These are phyloP conservation scores for Crotalus helleri DNA, from an alignment of 2,113 vertebrate genomes.

Conservation along the genomic window DNA sequence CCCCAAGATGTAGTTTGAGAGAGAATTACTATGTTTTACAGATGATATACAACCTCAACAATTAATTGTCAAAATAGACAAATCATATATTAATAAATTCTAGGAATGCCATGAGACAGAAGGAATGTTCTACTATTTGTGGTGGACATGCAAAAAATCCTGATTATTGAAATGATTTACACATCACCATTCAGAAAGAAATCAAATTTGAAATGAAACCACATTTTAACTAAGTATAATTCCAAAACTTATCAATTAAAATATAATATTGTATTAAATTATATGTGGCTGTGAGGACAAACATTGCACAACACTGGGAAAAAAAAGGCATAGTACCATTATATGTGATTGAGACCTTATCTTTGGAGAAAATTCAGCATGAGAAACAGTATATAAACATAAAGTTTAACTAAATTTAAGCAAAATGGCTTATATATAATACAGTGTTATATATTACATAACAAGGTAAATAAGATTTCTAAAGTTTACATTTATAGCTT, in stretches of 20 bases:
- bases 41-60: neutral
- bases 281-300: neutral
- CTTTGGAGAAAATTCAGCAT: neutral
- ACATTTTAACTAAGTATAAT: neutral
- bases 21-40: neutral
- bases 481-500: neutral
- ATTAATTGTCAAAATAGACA: neutral
- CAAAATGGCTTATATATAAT: neutral
- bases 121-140: neutral
- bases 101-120: neutral
- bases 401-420: neutral
- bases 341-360: neutral
- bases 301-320: neutral
- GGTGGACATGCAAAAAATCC: neutral
- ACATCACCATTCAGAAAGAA: neutral
- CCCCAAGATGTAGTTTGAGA: neutral
- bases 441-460: neutral
- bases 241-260: neutral
- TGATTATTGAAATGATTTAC: neutral
- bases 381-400: neutral
- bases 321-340: neutral
- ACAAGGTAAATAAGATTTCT: neutral
- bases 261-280: neutral
- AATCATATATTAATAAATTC: neutral
- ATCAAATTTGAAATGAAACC: neutral